Conservation (phyloP, 2,113 vertebrate species). For the Eulemur macaco region DNA sequence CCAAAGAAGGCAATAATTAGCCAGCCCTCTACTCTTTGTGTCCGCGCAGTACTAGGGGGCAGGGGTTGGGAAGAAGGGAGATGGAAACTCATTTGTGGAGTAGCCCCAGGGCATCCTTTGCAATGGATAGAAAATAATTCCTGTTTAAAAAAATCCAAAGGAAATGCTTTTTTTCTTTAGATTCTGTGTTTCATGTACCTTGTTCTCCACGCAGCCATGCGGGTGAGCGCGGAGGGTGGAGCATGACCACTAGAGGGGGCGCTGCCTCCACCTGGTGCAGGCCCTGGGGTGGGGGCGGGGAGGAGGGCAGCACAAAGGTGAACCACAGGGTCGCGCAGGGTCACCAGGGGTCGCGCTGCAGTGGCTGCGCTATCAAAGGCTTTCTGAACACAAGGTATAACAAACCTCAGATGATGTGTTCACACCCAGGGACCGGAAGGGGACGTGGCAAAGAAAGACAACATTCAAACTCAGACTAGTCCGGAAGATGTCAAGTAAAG, state of each 20-base stretch:
- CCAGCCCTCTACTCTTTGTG: not conserved
- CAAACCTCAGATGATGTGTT: not conserved
- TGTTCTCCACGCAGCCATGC: not conserved
- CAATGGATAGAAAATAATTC: not conserved
- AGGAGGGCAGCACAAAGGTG: not conserved
- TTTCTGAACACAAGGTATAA: not conserved
- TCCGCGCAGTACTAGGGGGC: not conserved
- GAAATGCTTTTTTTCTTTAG: not conserved
- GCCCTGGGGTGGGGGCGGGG: not conserved
- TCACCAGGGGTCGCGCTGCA: not conserved
- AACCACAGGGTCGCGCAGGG: not conserved
- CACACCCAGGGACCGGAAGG: not conserved
- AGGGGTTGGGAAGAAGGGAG: not conserved
- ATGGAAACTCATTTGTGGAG: not conserved
- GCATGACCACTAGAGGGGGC: conserved; percentile 65
- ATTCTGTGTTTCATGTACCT: not conserved
- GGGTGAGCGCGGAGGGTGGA: not conserved
- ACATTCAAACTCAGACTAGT: not conserved
- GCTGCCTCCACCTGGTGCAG: not conserved
- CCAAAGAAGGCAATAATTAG: not conserved
- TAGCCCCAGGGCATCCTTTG: not conserved
- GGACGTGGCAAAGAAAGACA: not conserved
- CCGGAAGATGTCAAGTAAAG: not conserved
- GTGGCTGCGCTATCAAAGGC: not conserved
- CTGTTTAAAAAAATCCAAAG: not conserved